phyloP scores from a whole-genome alignment of 2,113 vertebrate genomes.

The Sarotherodon lohbergeri region DNA sequence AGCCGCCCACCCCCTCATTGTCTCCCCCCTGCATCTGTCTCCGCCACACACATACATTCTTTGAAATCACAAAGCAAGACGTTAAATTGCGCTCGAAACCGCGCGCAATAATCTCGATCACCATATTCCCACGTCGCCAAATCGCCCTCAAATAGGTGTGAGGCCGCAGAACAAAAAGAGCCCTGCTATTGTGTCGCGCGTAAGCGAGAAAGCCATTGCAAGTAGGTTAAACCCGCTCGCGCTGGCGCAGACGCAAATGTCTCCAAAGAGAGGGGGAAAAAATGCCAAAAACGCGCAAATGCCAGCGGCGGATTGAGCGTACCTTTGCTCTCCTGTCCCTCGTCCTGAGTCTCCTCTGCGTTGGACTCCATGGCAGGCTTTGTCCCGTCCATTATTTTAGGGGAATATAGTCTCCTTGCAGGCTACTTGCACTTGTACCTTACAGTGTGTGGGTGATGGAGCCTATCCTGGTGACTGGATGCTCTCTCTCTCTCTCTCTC shows the following conservation, averaged over 20 bases:
- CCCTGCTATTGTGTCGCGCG: conserved; percentile 51
- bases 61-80: neutral
- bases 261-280: neutral
- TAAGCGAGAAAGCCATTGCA: conserved; percentile 43
- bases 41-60: neutral
- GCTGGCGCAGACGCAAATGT: conserved; percentile 54
- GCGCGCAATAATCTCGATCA: neutral
- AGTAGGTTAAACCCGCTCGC: conserved; percentile 68
- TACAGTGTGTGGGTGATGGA: conserved; percentile 46
- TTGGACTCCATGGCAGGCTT: conserved; percentile 96
- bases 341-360: conserved; percentile 90
- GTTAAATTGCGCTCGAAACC: neutral
- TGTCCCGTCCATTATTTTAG: conserved; percentile 86
- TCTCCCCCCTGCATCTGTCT: neutral
- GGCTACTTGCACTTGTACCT: conserved; percentile 36
- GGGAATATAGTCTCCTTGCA: conserved; percentile 74
- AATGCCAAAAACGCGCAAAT: neutral
- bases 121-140: neutral
- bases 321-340: conserved; percentile 98
- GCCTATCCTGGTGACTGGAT: conserved; percentile 42
- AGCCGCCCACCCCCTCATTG: neutral
- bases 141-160: neutral
- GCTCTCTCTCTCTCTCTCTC: conserved; percentile 26
- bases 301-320: conserved; percentile 27
- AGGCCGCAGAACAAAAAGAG: neutral